Evolutionary conservation across 2,797 vertebrate species (phyloP).

Genomic region (Distichodus sexfasciatus): DNA sequence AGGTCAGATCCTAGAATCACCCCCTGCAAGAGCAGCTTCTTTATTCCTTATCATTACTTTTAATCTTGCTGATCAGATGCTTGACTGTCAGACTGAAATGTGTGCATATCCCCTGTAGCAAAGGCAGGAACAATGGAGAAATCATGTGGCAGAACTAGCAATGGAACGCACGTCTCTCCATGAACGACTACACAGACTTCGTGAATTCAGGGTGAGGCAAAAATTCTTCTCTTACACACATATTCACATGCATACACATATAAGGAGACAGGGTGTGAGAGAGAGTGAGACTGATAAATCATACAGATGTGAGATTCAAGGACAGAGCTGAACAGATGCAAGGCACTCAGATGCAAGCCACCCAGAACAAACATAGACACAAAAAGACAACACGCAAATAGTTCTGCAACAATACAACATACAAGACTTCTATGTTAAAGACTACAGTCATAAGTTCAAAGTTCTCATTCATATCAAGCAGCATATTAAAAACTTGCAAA

Average conservation of each 20-base stretch:
- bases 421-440: no score
- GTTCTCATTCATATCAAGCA: no score
- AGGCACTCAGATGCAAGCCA: not conserved
- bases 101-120: constrained; percentile 54
- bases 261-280: not conserved
- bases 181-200: constrained; percentile 64
- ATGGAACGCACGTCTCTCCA: constrained; percentile 61
- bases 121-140: constrained; percentile 67
- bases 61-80: not conserved
- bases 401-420: not conserved
- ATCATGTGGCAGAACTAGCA: constrained; percentile 58
- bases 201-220: constrained; percentile 68
- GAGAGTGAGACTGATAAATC: constrained; percentile 14
- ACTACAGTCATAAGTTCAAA: no score
- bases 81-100: constrained; percentile 13
- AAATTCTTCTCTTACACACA: constrained; percentile 12
- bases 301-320: constrained; percentile 33
- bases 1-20: no score
- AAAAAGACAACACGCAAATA: not conserved
- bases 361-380: not conserved
- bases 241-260: not conserved
- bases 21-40: no score
- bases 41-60: not conserved
- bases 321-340: constrained; percentile 26
- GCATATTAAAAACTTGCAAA: no score